A percentile compares a stretch with the other conserved stretches of the same genome.
These are phyloP conservation scores for Helicoverpa armigera DNA, from an alignment of 1,140 invertebrate species.

Conservation along the genomic window DNA sequence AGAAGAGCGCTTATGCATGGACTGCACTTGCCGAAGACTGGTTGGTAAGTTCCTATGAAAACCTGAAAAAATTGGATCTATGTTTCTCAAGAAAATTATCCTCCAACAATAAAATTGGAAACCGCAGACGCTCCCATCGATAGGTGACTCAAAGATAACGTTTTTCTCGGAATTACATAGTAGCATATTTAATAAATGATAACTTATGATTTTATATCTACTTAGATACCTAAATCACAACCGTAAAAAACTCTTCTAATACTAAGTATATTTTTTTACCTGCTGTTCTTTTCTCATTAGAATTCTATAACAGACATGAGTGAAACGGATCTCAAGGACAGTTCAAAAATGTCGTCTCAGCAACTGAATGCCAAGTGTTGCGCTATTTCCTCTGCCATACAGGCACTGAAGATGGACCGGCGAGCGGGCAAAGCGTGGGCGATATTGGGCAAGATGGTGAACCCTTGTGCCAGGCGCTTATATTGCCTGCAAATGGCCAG, in stretches of 20 bases:
- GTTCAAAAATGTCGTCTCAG: slow-evolving; percentile 46
- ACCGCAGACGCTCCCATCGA: too few relatives aligned
- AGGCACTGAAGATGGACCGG: slow-evolving; percentile 73
- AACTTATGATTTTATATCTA: too few relatives aligned
- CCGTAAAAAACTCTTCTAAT: too few relatives aligned
- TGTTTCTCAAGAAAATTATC: not conserved
- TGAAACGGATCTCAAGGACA: slow-evolving; percentile 45
- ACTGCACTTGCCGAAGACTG: slow-evolving; percentile 74
- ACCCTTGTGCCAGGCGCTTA: slow-evolving; percentile 64
- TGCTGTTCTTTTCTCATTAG: not conserved
- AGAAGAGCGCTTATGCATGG: slow-evolving; percentile 78
- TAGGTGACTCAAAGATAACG: too few relatives aligned
- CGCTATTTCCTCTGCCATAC: slow-evolving; percentile 65
- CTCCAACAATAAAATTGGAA: not conserved
- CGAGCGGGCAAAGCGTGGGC: slow-evolving; percentile 72
- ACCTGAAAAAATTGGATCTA: not conserved
- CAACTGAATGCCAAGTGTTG: slow-evolving; percentile 58
- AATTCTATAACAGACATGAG: slow-evolving; percentile 29
- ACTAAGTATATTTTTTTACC: too few relatives aligned
- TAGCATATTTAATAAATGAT: too few relatives aligned
- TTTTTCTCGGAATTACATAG: too few relatives aligned
- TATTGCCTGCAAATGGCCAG: slow-evolving; percentile 72
- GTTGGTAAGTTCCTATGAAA: slow-evolving; percentile 44
- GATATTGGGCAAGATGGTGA: slow-evolving; percentile 65
- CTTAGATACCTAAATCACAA: too few relatives aligned